These are phyloP conservation scores for Atta colombica DNA, from an alignment of 1,140 invertebrate species.

Conservation along the genomic window DNA sequence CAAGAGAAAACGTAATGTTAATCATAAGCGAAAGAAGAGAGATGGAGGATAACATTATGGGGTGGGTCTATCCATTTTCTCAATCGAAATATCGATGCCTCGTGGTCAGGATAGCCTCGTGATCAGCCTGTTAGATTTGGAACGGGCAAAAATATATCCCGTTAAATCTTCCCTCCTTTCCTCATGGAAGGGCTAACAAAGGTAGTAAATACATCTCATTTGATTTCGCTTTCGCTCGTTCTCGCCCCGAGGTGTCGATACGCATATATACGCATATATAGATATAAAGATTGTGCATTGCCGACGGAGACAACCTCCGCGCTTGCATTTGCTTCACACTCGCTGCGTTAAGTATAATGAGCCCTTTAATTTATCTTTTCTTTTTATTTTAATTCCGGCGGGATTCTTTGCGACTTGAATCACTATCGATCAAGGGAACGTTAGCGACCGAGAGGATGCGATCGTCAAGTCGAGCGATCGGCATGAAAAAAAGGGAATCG, in stretches of 20 bases:
- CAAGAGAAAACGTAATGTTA: conserved; percentile 42
- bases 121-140: background rate
- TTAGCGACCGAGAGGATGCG: no score
- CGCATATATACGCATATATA: conserved; percentile 37
- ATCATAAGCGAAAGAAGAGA: conserved; percentile 58
- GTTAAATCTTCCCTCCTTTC: background rate
- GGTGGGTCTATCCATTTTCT: conserved; percentile 52
- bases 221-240: background rate
- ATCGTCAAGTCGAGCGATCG: background rate
- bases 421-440: background rate
- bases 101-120: background rate
- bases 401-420: conserved; percentile 52
- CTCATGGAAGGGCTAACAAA: background rate
- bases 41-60: conserved; percentile 63
- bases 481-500: conserved; percentile 8
- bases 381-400: conserved; percentile 70
- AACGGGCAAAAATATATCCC: background rate
- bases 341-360: conserved; percentile 75
- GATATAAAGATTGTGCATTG: conserved; percentile 78
- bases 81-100: conserved; percentile 44
- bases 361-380: conserved; percentile 74
- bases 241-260: conserved; percentile 32
- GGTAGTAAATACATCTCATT: background rate
- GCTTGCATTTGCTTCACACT: conserved; percentile 80
- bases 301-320: conserved; percentile 80